phyloP scores from a whole-genome alignment of 2,113 vertebrate genomes.

The Bothrops jararaca region DNA sequence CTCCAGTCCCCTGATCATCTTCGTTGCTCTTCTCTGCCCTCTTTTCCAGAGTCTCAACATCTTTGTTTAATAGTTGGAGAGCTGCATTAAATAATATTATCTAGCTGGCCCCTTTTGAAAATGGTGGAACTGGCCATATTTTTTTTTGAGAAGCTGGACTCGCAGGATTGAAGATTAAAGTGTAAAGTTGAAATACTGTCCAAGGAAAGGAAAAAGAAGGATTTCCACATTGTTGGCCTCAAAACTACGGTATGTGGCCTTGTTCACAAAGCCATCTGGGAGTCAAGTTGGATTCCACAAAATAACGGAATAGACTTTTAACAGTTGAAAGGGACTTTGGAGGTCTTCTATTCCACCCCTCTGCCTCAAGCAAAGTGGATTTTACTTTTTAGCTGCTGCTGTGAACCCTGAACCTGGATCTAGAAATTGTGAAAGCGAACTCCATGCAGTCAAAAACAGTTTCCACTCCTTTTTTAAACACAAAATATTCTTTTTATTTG shows the following conservation, averaged over 20 bases:
- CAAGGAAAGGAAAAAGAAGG: neutral
- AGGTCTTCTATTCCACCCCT: neutral
- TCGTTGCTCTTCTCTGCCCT: too few relatives aligned
- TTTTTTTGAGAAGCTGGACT: neutral
- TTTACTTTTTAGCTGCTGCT: neutral
- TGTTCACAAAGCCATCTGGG: neutral
- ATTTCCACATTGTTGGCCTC: neutral
- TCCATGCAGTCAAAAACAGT: neutral
- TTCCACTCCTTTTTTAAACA: slow-evolving; percentile 78
- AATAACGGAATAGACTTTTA: neutral
- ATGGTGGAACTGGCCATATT: neutral
- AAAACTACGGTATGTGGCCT: neutral
- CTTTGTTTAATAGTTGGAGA: too few relatives aligned
- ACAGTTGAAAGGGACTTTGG: neutral
- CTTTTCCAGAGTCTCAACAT: too few relatives aligned
- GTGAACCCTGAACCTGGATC: neutral
- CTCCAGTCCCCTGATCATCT: too few relatives aligned
- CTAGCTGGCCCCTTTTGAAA: neutral
- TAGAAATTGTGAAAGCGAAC: neutral
- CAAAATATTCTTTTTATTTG: slow-evolving; percentile 98
- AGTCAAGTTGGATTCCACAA: neutral
- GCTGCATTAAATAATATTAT: neutral
- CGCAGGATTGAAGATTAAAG: neutral
- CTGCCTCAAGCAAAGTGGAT: neutral
- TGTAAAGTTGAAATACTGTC: neutral